phyloP scores from a whole-genome alignment of 1,140 invertebrate species.

The Popillia japonica region DNA sequence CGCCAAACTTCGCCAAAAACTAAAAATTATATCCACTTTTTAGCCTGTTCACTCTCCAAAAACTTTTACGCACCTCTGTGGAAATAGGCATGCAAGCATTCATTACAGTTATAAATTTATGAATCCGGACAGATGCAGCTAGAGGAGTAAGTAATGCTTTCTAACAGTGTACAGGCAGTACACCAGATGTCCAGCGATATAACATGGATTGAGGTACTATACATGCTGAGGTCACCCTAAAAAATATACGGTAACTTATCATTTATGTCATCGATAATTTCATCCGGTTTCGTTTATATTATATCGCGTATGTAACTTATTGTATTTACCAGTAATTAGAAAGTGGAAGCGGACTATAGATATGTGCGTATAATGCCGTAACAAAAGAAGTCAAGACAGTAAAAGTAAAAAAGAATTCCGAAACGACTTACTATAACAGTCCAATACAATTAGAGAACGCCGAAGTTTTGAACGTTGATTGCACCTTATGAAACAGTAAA shows the following conservation, averaged over 20 bases:
- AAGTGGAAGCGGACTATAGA: not conserved
- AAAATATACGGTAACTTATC: slow-evolving; percentile 38
- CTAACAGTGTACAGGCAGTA: not conserved
- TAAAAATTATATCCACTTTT: no score
- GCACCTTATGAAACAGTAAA: not conserved
- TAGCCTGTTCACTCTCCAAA: not conserved
- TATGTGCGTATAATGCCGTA: not conserved
- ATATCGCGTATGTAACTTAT: slow-evolving; percentile 4
- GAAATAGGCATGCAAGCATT: not conserved
- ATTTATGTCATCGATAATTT: slow-evolving; percentile 42
- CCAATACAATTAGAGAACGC: not conserved
- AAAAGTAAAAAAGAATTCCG: not conserved
- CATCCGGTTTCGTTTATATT: slow-evolving; percentile 1
- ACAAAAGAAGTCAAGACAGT: not conserved
- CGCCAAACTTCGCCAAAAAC: no score
- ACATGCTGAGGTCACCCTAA: slow-evolving; percentile 24
- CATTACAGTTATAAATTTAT: slow-evolving; percentile 43
- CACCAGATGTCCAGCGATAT: slow-evolving; percentile 41
- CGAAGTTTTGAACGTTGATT: not conserved
- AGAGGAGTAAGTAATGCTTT: slow-evolving; percentile 26
- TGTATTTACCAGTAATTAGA: slow-evolving; percentile 27
- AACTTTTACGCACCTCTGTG: not conserved
- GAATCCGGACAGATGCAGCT: slow-evolving; percentile 42
- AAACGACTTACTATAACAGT: not conserved
- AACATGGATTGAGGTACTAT: slow-evolving; percentile 18